A percentile compares a stretch with the other conserved stretches of the same genome.
These are phyloP conservation scores for Sarcophaga rosellei DNA, from an alignment of 2,888 invertebrate species.

Conservation along the genomic window DNA sequence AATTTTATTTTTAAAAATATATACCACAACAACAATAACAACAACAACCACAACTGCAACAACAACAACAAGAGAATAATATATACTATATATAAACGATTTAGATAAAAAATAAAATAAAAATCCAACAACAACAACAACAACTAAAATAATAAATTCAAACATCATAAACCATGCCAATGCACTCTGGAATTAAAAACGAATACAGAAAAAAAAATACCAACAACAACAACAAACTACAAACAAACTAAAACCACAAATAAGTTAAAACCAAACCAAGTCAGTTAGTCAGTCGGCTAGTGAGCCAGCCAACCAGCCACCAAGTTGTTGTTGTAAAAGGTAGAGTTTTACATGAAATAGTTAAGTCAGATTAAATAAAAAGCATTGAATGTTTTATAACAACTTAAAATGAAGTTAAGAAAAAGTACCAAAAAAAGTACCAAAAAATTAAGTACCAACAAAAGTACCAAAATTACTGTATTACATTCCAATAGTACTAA, in stretches of 20 bases:
- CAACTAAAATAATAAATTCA: conserved; percentile 44
- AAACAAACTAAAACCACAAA: not conserved
- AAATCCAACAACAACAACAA: conserved; percentile 50
- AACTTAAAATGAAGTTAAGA: no score
- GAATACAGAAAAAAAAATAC: not conserved
- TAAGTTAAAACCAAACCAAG: conserved; percentile 22
- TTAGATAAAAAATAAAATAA: conserved; percentile 47
- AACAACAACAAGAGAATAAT: conserved; percentile 13
- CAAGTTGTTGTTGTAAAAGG: conserved; percentile 26
- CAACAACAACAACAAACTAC: not conserved
- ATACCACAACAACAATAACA: conserved; percentile 24
- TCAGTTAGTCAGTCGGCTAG: not conserved
- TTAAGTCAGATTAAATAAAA: not conserved
- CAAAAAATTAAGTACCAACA: no score
- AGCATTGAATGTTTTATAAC: not conserved
- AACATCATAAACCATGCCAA: conserved; percentile 63
- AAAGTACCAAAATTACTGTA: no score
- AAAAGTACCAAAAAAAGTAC: no score
- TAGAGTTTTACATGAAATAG: conserved; percentile 1
- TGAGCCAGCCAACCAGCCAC: conserved; percentile 32
- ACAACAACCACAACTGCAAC: not conserved
- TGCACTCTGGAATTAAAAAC: conserved; percentile 49
- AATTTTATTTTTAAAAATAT: not conserved
- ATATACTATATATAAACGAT: conserved; percentile 29
- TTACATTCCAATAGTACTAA: no score